A percentile compares a stretch with the other conserved stretches of the same genome.
phyloP scores from a whole-genome alignment of 1,140 invertebrate genomes.

The Zaprionus kolodkinae region DNA sequence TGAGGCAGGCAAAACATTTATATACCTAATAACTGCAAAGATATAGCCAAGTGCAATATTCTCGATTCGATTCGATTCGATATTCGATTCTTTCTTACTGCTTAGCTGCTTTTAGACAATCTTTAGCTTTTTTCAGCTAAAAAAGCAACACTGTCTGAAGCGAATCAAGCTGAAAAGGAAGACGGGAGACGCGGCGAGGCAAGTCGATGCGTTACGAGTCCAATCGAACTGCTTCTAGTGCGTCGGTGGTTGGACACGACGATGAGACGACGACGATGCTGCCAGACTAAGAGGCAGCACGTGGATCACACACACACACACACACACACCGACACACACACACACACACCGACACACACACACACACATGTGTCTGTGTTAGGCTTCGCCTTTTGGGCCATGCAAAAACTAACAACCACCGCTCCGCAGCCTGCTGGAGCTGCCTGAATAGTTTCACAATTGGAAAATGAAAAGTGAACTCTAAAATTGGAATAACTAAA shows the following conservation, averaged over 20 bases:
- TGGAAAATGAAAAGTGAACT: neutral
- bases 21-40: too few species aligned
- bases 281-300: constrained; percentile 66
- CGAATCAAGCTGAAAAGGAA: neutral
- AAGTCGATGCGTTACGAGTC: neutral
- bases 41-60: too few species aligned
- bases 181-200: neutral
- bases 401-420: constrained; percentile 28
- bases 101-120: too few species aligned
- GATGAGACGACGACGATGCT: constrained; percentile 13
- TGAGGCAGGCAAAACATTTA: too few species aligned
- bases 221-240: constrained; percentile 23
- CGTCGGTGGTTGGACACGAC: constrained; percentile 61
- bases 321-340: constrained; percentile 21
- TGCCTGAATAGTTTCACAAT: constrained; percentile 24
- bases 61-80: too few species aligned
- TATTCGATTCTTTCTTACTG: too few species aligned
- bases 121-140: too few species aligned
- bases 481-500: neutral
- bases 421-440: neutral
- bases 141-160: neutral
- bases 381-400: constrained; percentile 27
- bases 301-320: constrained; percentile 47
- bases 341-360: constrained; percentile 27
- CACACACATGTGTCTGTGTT: constrained; percentile 14